Percentiles rank a stretch among this genome's conserved stretches.
phyloP scores from a whole-genome alignment of 1,140 invertebrate species.

The Aphaenogaster ashmeadi region DNA sequence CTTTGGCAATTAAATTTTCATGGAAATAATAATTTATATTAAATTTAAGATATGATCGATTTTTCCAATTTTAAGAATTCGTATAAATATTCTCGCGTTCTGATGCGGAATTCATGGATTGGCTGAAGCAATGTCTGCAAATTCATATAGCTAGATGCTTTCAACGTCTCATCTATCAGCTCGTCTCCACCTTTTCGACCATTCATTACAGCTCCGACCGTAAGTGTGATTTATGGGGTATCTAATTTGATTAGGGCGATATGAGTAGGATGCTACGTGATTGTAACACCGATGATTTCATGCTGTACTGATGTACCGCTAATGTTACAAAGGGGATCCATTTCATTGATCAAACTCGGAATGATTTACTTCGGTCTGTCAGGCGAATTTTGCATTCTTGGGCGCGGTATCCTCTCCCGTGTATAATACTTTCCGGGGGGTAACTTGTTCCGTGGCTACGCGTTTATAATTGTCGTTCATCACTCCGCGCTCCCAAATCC shows the following conservation, averaged over 20 bases:
- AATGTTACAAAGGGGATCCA: conserved; percentile 71
- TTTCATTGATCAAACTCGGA: conserved; percentile 63
- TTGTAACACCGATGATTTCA: conserved; percentile 54
- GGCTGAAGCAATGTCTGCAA: not conserved
- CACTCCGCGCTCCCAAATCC: conserved; percentile 13
- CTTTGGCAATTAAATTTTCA: not conserved
- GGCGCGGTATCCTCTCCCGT: conserved; percentile 37
- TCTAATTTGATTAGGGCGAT: conserved; percentile 60
- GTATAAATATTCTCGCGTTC: not conserved
- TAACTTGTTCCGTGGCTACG: conserved; percentile 14
- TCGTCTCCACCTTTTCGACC: conserved; percentile 48
- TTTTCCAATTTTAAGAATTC: not conserved
- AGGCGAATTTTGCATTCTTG: conserved; percentile 68
- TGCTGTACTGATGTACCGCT: conserved; percentile 58
- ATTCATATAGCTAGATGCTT: not conserved
- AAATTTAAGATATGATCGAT: not conserved
- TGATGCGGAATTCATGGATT: not conserved
- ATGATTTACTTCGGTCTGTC: conserved; percentile 67
- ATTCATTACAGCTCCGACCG: conserved; percentile 35
- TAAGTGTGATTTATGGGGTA: conserved; percentile 69
- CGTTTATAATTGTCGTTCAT: conserved; percentile 64
- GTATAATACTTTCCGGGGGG: not conserved
- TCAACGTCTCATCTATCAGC: conserved; percentile 44
- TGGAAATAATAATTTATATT: not conserved
- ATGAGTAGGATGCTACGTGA: conserved; percentile 48